Evolutionary conservation across 64 coral and sea anemone species (phyloP), one percentile per base, ranked within the genome.

Genomic region (Montipora efflorescens): DNA sequence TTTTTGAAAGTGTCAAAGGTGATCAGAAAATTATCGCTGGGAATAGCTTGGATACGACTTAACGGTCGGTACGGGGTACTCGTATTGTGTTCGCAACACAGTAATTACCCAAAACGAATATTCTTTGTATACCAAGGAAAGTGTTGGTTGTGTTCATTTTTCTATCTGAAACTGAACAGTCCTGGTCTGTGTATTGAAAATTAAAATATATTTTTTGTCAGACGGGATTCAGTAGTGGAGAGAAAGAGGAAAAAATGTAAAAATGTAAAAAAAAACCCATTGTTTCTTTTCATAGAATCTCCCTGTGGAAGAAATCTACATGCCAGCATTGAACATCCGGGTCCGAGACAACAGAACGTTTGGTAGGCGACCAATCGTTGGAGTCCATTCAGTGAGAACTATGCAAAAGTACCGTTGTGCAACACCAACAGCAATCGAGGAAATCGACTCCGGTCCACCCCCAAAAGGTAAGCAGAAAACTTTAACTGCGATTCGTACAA

Each of bases 271-370:
- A 47, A 47, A 14, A 12, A 19, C 7, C 5, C 43, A 16, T 11
- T 5, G 3, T 5, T 51, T 78, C 18, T 8, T 11, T 83, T 75
- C 20, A 25, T 14, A 98, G 97, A 93, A 98, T 87, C 91, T 98
- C 11, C 97, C 97, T 7, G 89, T 94, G 45, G 97, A 98, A 9
- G 94, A 95, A 3, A 95, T 98, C 62, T 98, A 98, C 61, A 77
- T 85, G 8, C 97, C 97, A 28, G 88, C 97, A 9, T 79, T 98
- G 49, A 98, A 95, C 50, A 94, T 98, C 59, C 94, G 97, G 6
- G 86, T 98, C 72, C 94, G 90, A 14, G 97, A 98, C 97, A 98
- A 95, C 67, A 79, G 97, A 18, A 93, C 97, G 45, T 98, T 98
- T 91, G 97, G 97, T 62, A 94, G 97, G 9, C 93, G 93, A 79